A percentile compares a stretch with the other conserved stretches of the same genome.
Conservation (phyloP, 2,113 vertebrate species). For the Muntiacus muntjak region DNA sequence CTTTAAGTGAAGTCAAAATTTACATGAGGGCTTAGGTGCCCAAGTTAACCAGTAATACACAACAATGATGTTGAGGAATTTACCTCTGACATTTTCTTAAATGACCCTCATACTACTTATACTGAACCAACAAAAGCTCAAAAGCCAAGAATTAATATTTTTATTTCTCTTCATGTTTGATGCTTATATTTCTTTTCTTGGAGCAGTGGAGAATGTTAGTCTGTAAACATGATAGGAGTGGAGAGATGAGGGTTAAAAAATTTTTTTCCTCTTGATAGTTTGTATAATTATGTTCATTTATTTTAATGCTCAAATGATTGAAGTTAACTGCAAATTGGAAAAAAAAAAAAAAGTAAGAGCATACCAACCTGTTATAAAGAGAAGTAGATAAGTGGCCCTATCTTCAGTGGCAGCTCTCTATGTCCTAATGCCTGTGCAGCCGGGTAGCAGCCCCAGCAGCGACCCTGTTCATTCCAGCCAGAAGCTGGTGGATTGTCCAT, state of each 20-base stretch:
- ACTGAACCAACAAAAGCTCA: not conserved
- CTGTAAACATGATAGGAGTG: not conserved
- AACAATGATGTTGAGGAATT: not conserved
- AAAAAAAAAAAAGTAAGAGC: not conserved
- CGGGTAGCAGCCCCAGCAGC: not conserved
- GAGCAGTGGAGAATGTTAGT: not conserved
- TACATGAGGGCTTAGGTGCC: not conserved
- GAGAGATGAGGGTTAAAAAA: not conserved
- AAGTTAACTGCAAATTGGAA: not conserved
- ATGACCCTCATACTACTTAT: not conserved
- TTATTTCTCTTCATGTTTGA: not conserved
- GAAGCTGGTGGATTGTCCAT: not conserved
- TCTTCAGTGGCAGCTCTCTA: not conserved
- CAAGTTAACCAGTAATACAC: not conserved
- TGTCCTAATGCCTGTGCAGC: not conserved
- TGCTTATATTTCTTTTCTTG: not conserved
- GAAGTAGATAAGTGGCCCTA: not conserved
- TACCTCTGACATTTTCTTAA: not conserved
- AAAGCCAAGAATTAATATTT: not conserved
- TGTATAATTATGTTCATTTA: not conserved
- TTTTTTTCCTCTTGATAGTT: not conserved
- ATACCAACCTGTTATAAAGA: not conserved
- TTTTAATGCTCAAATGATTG: not conserved
- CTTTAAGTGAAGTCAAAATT: not conserved
- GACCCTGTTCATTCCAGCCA: not conserved